These are phyloP conservation scores for Sinhomidia bicolor DNA, from an alignment of 2,888 invertebrate genomes.

Conservation along the genomic window DNA sequence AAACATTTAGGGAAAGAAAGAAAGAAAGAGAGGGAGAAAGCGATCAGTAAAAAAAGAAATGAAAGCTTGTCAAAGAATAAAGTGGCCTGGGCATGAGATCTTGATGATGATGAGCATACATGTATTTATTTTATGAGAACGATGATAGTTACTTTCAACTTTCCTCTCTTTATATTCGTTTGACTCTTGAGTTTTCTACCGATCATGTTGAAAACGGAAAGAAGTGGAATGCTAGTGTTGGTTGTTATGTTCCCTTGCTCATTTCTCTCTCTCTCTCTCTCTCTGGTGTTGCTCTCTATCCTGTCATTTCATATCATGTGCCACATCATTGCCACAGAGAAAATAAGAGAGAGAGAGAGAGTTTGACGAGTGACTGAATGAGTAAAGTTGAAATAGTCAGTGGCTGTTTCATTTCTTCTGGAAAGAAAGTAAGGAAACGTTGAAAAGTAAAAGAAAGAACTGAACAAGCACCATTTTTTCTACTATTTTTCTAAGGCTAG, in stretches of 20 bases:
- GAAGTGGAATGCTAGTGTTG: background rate
- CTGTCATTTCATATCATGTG: constrained; percentile 29
- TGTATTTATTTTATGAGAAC: constrained; percentile 49
- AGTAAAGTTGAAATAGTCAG: constrained; percentile 9
- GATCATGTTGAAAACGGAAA: constrained; percentile 28
- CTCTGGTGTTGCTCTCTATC: constrained; percentile 7
- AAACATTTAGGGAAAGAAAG: background rate
- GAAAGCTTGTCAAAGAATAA: constrained; percentile 31
- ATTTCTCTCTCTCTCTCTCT: constrained; percentile 32
- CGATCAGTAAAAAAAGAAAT: background rate
- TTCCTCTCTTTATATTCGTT: constrained; percentile 47
- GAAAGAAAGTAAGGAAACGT: constrained; percentile 21
- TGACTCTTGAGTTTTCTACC: constrained; percentile 29
- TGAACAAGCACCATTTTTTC: background rate
- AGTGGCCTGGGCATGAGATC: constrained; percentile 14
- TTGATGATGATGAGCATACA: constrained; percentile 42
- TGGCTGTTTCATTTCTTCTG: background rate
- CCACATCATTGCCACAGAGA: constrained; percentile 8
- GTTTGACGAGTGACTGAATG: background rate
- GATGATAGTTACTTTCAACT: constrained; percentile 46
- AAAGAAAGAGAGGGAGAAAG: background rate
- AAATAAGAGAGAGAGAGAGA: constrained; percentile 1
- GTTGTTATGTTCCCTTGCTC: background rate
- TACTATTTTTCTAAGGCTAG: background rate
- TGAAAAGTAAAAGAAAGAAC: background rate